Evolutionary conservation across 2,113 vertebrate genomes (phyloP).

Genomic region (Coregonus clupeaformis): DNA sequence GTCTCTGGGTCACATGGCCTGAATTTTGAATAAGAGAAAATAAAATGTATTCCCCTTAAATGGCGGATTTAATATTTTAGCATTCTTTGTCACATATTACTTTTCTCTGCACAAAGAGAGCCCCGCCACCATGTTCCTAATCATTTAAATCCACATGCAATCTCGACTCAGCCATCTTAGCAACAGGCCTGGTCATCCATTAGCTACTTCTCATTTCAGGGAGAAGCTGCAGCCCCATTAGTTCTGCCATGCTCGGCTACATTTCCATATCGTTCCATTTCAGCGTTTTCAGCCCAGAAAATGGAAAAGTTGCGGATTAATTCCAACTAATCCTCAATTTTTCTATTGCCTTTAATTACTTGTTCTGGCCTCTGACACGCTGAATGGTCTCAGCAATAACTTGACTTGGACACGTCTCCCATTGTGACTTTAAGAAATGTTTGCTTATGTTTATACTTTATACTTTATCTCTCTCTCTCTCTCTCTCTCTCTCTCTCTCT

Average conservation of each 20-base stretch:
- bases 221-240: conserved; percentile 59
- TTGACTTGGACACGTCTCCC: conserved; percentile 30
- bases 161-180: conserved; percentile 64
- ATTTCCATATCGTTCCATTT: conserved; percentile 66
- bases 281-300: conserved; percentile 50
- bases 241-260: conserved; percentile 58
- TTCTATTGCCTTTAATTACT: conserved; percentile 67
- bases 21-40: conserved; percentile 14
- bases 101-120: conserved; percentile 49
- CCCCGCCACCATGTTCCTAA: conserved; percentile 52
- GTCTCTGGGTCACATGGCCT: not conserved
- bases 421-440: conserved; percentile 18
- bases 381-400: conserved; percentile 52
- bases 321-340: conserved; percentile 63
- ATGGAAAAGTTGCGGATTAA: conserved; percentile 68
- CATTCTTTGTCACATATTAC: conserved; percentile 54
- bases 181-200: conserved; percentile 53
- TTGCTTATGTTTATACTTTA: conserved; percentile 5
- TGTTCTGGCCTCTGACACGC: conserved; percentile 57
- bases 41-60: conserved; percentile 23
- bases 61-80: conserved; percentile 42
- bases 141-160: conserved; percentile 65
- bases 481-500: not conserved
- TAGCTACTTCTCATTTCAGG: conserved; percentile 58
- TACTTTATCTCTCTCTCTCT: not conserved